phyloP scores from a whole-genome alignment of 2,113 vertebrate genomes.

The Cranoglanis bouderius region DNA sequence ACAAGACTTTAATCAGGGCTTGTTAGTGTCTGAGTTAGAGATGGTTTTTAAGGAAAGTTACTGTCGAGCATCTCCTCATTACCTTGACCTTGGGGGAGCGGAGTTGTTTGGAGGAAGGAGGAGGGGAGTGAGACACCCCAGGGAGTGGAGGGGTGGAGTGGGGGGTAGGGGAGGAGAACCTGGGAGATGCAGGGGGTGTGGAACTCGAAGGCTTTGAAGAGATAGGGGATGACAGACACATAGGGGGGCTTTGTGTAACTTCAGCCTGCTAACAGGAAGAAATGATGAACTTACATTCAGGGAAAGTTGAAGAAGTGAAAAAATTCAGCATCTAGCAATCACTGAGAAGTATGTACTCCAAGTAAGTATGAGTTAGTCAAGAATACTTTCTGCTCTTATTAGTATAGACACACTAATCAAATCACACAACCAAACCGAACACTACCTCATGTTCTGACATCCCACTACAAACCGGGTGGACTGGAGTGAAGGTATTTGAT shows the following conservation, averaged over 20 bases:
- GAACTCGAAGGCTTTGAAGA: constrained; percentile 62
- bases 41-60: constrained; percentile 9
- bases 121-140: constrained; percentile 68
- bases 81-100: constrained; percentile 77
- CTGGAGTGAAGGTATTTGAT: constrained; percentile 60
- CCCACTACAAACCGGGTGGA: constrained; percentile 36
- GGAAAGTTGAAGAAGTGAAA: background rate
- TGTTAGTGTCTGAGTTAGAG: constrained; percentile 33
- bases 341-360: background rate
- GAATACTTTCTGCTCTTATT: background rate
- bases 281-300: background rate
- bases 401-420: background rate
- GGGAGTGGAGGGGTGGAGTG: constrained; percentile 54
- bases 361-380: background rate
- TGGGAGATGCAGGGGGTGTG: constrained; percentile 60
- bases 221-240: constrained; percentile 60
- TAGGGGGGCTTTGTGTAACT: constrained; percentile 59
- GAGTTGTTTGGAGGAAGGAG: constrained; percentile 73
- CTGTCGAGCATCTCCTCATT: constrained; percentile 59
- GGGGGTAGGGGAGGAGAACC: constrained; percentile 55
- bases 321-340: background rate
- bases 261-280: constrained; percentile 65
- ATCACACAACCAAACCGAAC: constrained; percentile 34
- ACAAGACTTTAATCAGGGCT: constrained; percentile 1
- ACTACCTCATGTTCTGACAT: constrained; percentile 56